Conservation (phyloP, 2,888 invertebrate species). For the Orthosia gracilis region DNA sequence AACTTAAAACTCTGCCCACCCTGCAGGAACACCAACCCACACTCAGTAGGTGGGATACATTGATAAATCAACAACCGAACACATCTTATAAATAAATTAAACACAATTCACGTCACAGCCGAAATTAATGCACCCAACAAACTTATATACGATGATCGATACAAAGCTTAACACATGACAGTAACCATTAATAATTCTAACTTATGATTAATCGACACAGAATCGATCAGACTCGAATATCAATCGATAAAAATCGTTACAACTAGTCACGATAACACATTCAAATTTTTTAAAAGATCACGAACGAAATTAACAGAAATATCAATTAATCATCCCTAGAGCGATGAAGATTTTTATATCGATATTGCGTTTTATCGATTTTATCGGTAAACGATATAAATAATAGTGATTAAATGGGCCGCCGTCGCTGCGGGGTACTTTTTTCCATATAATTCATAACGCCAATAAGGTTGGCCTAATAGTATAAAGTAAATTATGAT, state of each 20-base stretch:
- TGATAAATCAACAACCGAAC: slow-evolving; percentile 57
- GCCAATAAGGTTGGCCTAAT: slow-evolving; percentile 83
- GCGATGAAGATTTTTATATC: slow-evolving; percentile 64
- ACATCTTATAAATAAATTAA: slow-evolving; percentile 58
- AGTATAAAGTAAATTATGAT: slow-evolving; percentile 87
- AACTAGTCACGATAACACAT: slow-evolving; percentile 74
- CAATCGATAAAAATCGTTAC: slow-evolving; percentile 69
- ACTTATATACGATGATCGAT: slow-evolving; percentile 80
- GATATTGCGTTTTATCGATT: slow-evolving; percentile 60
- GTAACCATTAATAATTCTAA: slow-evolving; percentile 86
- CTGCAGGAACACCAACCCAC: slow-evolving; percentile 29
- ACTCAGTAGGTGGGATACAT: slow-evolving; percentile 48
- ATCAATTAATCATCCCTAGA: slow-evolving; percentile 66
- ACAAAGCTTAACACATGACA: slow-evolving; percentile 78
- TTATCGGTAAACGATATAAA: slow-evolving; percentile 77
- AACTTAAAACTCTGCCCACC: slow-evolving; percentile 32
- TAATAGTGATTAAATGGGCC: slow-evolving; percentile 83
- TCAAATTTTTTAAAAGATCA: slow-evolving; percentile 67
- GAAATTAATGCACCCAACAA: slow-evolving; percentile 70
- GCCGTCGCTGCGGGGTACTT: slow-evolving; percentile 81
- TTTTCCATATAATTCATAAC: slow-evolving; percentile 82
- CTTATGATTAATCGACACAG: slow-evolving; percentile 82
- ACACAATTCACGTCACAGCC: slow-evolving; percentile 59
- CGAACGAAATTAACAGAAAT: slow-evolving; percentile 67
- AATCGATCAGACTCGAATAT: slow-evolving; percentile 76